Base-by-base conservation (phyloP, 1,140 invertebrate species). In the Eueides isabella region DNA sequence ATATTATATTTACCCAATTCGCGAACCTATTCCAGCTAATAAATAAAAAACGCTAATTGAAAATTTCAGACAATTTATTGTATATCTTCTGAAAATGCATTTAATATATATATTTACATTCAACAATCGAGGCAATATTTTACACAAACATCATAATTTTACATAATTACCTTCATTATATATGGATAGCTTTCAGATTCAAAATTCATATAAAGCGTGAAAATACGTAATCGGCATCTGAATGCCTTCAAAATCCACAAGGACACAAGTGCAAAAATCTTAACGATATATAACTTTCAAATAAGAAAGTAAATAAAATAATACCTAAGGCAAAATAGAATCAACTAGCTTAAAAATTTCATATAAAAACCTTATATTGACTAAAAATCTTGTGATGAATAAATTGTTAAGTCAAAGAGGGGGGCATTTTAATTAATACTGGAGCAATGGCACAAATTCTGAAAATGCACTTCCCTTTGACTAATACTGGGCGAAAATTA, bases 1-100 rank as follows among this genome's bases (percentile, higher is more conserved):
- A n/a, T n/a, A 55, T 23, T 55, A 55, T 55, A 55, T 62, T 65
- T 55, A 68, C 29, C 26, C 12, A 64, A 76, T 44, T 65, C 88
- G 84, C 88, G 87, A 48, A 71, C 73, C 81, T 82, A 82, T 48
- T 33, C 73, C 74, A 83, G 81, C 85, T 88, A 86, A 86, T 88
- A 91, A 76, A 85, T 81, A 92, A 93, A 92, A 92, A 86, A 76
- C 83, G 84, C 72, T 80, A 78, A 75, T 85, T 63, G 55, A 80
- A 88, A 90, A 92, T 90, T 89, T 92, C 90, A 92, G 90, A 92
- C 83, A 92, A 87, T 92, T 92, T 92, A 93, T 93, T 92, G 89
- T 84, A 91, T 90, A 89, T 88, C 78, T 85, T 91, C 85, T 85
- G 86, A 91, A 90, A 92, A 93, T 92, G 90, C 90, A 91, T 92